phyloP scores from a whole-genome alignment of 2,113 vertebrate species.

The Eurypyga helias region DNA sequence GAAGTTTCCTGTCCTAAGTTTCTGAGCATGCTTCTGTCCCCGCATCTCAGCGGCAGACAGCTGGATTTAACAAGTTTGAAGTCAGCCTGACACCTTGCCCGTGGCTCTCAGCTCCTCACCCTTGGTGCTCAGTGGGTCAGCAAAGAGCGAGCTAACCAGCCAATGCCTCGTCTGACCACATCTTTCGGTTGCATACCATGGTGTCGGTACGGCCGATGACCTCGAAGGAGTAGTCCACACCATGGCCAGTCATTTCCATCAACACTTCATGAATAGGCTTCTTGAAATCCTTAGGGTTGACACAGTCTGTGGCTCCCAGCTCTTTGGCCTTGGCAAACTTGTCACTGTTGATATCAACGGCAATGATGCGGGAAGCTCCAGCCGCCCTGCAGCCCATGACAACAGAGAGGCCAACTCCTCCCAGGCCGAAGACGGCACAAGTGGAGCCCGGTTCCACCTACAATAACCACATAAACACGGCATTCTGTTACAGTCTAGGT shows the following conservation, averaged over 20 bases:
- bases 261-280: constrained; percentile 83
- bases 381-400: constrained; percentile 89
- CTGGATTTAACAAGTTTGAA: neutral
- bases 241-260: constrained; percentile 72
- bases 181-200: constrained; percentile 78
- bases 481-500: neutral
- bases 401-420: constrained; percentile 85
- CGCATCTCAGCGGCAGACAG: neutral
- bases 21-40: neutral
- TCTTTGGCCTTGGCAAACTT: constrained; percentile 81
- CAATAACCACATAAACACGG: neutral
- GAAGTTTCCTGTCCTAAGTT: neutral
- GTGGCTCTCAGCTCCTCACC: neutral
- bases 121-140: neutral
- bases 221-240: constrained; percentile 87
- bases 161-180: neutral
- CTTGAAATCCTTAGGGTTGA: constrained; percentile 80
- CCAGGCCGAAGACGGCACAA: constrained; percentile 86
- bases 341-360: constrained; percentile 77
- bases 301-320: constrained; percentile 84
- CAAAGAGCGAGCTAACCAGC: neutral
- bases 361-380: constrained; percentile 91
- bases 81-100: neutral
- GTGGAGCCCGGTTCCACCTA: constrained; percentile 84
- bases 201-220: constrained; percentile 77